These are phyloP conservation scores for Gymnocephalus cernua DNA, from an alignment of 2,113 vertebrate genomes.

Conservation along the genomic window DNA sequence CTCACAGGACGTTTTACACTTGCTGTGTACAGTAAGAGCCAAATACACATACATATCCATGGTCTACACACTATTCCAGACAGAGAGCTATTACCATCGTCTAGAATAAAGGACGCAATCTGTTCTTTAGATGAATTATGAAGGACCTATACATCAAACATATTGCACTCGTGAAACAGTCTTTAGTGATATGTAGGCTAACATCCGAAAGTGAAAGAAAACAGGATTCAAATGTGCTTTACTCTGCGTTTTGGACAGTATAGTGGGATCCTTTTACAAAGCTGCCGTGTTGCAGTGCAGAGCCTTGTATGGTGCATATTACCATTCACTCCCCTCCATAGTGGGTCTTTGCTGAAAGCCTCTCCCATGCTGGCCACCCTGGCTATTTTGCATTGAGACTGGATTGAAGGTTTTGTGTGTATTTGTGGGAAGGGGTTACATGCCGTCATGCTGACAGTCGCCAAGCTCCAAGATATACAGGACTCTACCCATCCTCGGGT, in stretches of 20 bases:
- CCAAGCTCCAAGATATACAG: conserved; percentile 21
- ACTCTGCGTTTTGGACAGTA: conserved; percentile 39
- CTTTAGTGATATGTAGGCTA: neutral
- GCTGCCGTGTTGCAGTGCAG: conserved; percentile 24
- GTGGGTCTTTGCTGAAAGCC: conserved; percentile 65
- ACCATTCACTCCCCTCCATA: conserved; percentile 53
- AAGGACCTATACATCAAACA: neutral
- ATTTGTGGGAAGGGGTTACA: conserved; percentile 54
- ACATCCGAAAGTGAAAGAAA: conserved; percentile 15
- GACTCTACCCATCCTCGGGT: conserved; percentile 33
- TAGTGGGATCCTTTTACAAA: conserved; percentile 33
- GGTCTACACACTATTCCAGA: neutral
- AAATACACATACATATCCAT: neutral
- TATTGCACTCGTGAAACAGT: neutral
- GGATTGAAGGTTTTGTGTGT: conserved; percentile 65
- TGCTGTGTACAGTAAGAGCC: neutral
- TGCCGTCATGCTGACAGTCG: conserved; percentile 60
- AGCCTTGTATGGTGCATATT: conserved; percentile 55
- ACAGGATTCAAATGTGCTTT: conserved; percentile 30
- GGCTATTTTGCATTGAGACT: conserved; percentile 70
- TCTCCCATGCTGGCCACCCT: conserved; percentile 64
- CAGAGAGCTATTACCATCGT: neutral
- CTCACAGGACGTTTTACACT: conserved; percentile 18
- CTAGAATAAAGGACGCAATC: conserved; percentile 21
- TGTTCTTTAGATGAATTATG: neutral